Percentiles rank a stretch among this genome's conserved stretches.
Conservation (phyloP, 2,113 vertebrate species). For the Poeciliopsis occidentalis region DNA sequence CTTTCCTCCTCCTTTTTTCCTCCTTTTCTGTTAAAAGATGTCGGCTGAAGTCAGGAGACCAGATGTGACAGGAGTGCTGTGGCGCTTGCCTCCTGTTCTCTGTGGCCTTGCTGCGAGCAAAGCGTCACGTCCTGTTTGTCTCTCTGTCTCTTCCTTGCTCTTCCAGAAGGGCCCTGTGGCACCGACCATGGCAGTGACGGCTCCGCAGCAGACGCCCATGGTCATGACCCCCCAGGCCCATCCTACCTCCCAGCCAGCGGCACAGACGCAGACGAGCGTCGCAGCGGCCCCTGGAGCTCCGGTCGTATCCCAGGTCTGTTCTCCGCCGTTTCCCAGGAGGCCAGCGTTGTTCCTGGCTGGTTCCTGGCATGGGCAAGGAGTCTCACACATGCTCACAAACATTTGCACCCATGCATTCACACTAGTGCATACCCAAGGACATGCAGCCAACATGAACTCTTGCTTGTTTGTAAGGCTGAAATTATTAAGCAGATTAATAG, state of each 20-base stretch:
- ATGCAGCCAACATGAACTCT: conserved; percentile 17
- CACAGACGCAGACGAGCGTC: conserved; percentile 72
- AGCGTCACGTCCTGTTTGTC: conserved; percentile 81
- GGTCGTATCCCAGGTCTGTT: conserved; percentile 83
- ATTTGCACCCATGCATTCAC: conserved; percentile 50
- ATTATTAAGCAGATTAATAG: no score
- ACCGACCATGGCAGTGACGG: conserved; percentile 72
- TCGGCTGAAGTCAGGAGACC: conserved; percentile 69
- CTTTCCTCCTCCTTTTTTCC: conserved; percentile 54
- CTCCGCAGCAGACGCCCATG: conserved; percentile 77
- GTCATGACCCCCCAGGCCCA: conserved; percentile 69
- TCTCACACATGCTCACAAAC: conserved; percentile 59
- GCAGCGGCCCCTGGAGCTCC: conserved; percentile 79
- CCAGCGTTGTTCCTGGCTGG: conserved; percentile 11
- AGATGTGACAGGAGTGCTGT: conserved; percentile 76
- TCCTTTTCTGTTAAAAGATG: conserved; percentile 68
- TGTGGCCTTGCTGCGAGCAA: conserved; percentile 79
- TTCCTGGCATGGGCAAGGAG: conserved; percentile 48
- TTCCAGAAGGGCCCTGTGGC: conserved; percentile 80
- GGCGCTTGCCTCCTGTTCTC: conserved; percentile 75
- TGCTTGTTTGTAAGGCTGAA: background rate
- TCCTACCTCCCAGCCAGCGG: conserved; percentile 68
- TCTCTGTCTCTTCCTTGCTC: conserved; percentile 73
- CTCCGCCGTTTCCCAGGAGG: conserved; percentile 40
- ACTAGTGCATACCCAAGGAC: conserved; percentile 55